A percentile compares a stretch with the other conserved stretches of the same genome.
phyloP scores from a whole-genome alignment of 2,797 vertebrate genomes.

The Notoglanidium macrostoma region DNA sequence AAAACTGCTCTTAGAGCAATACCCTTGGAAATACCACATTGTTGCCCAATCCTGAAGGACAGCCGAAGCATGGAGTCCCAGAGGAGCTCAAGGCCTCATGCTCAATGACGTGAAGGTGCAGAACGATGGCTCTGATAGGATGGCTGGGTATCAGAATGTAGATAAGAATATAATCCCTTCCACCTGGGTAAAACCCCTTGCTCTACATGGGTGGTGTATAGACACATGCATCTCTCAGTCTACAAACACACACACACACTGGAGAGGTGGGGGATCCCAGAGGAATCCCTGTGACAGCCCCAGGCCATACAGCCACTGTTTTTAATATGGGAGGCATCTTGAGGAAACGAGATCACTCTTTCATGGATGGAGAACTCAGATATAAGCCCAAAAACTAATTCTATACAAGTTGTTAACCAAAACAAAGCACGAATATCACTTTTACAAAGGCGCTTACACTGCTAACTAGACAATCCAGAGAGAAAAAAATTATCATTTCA shows the following conservation, averaged over 20 bases:
- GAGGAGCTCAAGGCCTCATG: slow-evolving; percentile 27
- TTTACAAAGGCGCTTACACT: neutral
- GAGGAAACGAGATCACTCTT: neutral
- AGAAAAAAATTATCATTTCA: neutral
- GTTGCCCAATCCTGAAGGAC: slow-evolving; percentile 39
- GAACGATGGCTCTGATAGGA: slow-evolving; percentile 31
- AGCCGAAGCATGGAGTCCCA: slow-evolving; percentile 37
- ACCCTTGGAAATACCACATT: slow-evolving; percentile 36
- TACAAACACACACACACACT: slow-evolving; percentile 19
- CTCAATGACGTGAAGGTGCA: slow-evolving; percentile 45
- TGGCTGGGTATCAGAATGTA: slow-evolving; percentile 17
- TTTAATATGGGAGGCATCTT: neutral
- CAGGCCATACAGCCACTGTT: slow-evolving; percentile 18
- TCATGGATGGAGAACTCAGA: neutral
- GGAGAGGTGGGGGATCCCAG: slow-evolving; percentile 7
- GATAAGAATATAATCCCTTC: slow-evolving; percentile 51
- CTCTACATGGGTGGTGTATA: slow-evolving; percentile 30
- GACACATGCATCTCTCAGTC: neutral
- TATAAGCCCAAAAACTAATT: neutral
- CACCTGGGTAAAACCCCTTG: slow-evolving; percentile 44
- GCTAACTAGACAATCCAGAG: neutral
- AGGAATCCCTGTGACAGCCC: slow-evolving; percentile 11
- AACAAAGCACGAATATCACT: neutral
- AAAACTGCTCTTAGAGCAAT: slow-evolving; percentile 36
- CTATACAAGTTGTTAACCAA: neutral